Conservation (phyloP, 2,113 vertebrate genomes). For the Odontesthes bonariensis region DNA sequence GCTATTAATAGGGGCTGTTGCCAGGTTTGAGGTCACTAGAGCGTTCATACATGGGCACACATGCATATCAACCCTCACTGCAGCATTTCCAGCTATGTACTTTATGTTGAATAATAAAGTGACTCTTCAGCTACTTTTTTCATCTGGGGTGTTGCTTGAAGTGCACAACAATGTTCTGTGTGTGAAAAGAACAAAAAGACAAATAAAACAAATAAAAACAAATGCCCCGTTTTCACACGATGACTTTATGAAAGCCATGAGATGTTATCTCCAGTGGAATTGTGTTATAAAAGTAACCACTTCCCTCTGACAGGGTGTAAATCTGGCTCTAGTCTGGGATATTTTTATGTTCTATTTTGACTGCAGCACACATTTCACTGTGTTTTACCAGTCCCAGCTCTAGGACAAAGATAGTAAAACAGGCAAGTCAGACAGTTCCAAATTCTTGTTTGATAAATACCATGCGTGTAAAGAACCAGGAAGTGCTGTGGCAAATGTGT, state of each 20-base stretch:
- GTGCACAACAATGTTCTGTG: slow-evolving; percentile 20
- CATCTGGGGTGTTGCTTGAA: slow-evolving; percentile 5
- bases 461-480: slow-evolving; percentile 50
- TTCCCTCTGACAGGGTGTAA: slow-evolving; percentile 62
- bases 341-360: slow-evolving; percentile 63
- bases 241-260: slow-evolving; percentile 35
- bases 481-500: slow-evolving; percentile 59
- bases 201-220: slow-evolving; percentile 51
- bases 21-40: slow-evolving; percentile 52
- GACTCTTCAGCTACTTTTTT: slow-evolving; percentile 15
- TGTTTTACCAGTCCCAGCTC: slow-evolving; percentile 62
- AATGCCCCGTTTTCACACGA: slow-evolving; percentile 45
- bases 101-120: slow-evolving; percentile 34
- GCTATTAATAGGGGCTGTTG: slow-evolving; percentile 37
- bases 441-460: slow-evolving; percentile 75
- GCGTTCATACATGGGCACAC: neutral
- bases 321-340: slow-evolving; percentile 56
- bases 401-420: slow-evolving; percentile 60
- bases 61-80: neutral
- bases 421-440: slow-evolving; percentile 57
- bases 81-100: slow-evolving; percentile 25
- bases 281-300: slow-evolving; percentile 57
- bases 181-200: neutral
- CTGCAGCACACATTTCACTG: slow-evolving; percentile 60
- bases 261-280: slow-evolving; percentile 45